Conservation (phyloP, 2,888 invertebrate genomes). For the Hypomecis atomaria region DNA sequence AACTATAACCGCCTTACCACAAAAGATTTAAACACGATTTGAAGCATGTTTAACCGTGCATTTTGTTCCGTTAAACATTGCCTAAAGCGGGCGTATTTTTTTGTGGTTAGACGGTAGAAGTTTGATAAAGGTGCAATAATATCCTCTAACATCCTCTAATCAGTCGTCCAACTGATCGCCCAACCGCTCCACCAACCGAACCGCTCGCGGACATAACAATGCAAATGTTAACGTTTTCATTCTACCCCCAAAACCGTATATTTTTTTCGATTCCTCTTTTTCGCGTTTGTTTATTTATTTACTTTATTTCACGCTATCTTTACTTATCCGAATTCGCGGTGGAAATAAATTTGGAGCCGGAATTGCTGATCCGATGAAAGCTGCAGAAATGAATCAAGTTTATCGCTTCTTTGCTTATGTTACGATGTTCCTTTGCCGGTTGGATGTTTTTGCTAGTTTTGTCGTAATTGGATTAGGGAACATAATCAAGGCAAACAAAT, state of each 20-base stretch:
- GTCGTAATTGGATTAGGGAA: slow-evolving; percentile 17
- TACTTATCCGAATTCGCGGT: slow-evolving; percentile 35
- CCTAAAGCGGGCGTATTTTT: too few species aligned
- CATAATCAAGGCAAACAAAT: slow-evolving; percentile 16
- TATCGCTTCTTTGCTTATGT: slow-evolving; percentile 32
- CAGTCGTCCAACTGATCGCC: not conserved
- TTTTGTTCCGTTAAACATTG: too few species aligned
- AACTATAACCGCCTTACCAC: too few species aligned
- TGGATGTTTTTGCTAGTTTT: slow-evolving; percentile 14
- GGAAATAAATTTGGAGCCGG: slow-evolving; percentile 35
- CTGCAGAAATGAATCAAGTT: slow-evolving; percentile 32
- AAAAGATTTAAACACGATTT: too few species aligned
- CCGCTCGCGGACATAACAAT: slow-evolving; percentile 44
- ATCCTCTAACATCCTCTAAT: not conserved
- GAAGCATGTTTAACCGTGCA: too few species aligned
- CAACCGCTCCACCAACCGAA: slow-evolving; percentile 18
- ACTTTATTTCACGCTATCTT: slow-evolving; percentile 41
- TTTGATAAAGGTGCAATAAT: too few species aligned
- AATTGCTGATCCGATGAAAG: slow-evolving; percentile 33
- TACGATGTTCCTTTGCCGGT: slow-evolving; percentile 10
- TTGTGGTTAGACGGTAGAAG: too few species aligned
- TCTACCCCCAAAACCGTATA: slow-evolving; percentile 42
- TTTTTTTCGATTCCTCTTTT: slow-evolving; percentile 43
- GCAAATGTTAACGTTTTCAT: slow-evolving; percentile 48
- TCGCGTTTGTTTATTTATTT: slow-evolving; percentile 46